phyloP scores from a whole-genome alignment of 2,113 vertebrate genomes.

The Anolis sagrei region DNA sequence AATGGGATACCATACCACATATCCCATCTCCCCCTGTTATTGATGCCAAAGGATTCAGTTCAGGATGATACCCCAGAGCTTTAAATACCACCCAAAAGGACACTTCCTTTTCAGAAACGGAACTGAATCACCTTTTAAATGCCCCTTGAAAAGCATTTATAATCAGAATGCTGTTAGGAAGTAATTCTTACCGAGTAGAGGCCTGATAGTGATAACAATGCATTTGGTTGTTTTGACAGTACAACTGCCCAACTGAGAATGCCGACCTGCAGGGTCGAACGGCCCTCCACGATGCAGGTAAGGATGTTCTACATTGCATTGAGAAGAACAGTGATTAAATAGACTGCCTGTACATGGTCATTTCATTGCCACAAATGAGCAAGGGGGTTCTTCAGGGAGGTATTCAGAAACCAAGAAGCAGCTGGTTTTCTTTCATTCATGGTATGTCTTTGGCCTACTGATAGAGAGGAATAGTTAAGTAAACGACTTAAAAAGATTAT shows the following conservation, averaged over 20 bases:
- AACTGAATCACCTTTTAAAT: background rate
- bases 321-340: too few relatives aligned
- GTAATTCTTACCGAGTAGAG: background rate
- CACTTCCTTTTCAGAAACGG: background rate
- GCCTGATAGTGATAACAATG: background rate
- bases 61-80: too few relatives aligned
- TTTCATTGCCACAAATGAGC: background rate
- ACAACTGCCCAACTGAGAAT: slow-evolving; percentile 94
- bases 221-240: slow-evolving; percentile 76
- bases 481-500: background rate
- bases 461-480: background rate
- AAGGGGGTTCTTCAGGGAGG: background rate
- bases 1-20: too few relatives aligned
- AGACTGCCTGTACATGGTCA: background rate
- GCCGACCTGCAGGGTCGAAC: slow-evolving; percentile 93
- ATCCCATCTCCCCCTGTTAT: too few relatives aligned
- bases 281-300: slow-evolving; percentile 95
- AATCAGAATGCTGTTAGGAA: background rate
- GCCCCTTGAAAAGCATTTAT: background rate
- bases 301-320: slow-evolving; percentile 12
- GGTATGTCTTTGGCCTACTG: background rate
- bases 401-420: background rate
- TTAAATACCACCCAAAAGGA: too few relatives aligned
- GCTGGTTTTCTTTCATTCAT: background rate
- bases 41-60: too few relatives aligned